Base-by-base conservation (phyloP, 2,113 vertebrate genomes). In the Gambusia affinis region DNA sequence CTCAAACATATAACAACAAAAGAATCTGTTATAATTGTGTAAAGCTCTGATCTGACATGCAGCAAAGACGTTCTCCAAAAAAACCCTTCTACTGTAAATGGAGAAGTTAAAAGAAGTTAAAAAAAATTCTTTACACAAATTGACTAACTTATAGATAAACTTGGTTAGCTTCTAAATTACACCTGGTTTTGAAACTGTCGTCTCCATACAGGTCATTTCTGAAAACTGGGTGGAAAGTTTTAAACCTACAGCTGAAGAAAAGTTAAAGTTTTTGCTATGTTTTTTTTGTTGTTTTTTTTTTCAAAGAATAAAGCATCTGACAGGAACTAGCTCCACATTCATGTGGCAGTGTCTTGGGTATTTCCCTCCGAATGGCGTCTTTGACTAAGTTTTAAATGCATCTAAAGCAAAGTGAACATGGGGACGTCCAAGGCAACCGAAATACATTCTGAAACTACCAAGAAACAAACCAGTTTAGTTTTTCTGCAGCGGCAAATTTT, bases 241-340 rank as follows among this genome's bases (percentile, higher is more conserved):
- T 8, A 27, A 65, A 39, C 10, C 4, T 2, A 12, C 24, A 65
- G 64, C n/a, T 65, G n/a, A 37, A 39, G 63, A 35, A 64, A 14
- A 63, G 29, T 8, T 10, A 11, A 30, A 15, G 8, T 12, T 44
- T 37, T 12, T 64, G 35, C 62, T 64, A 19, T 31, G 24, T 47
- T 44, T 44, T 33, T 33, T 33, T 31, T 31, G 1, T 33, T 33
- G 8, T 35, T 35, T 35, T 35, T 35, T 35, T 35, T 35, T 35
- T 33, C 17, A 17, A 60, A 72, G 12, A 80, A 60, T 68, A 75
- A 35, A 60, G 64, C 12, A n/a, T 62, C 31, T 67, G 64, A 57
- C 44, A 47, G 44, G 19, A 47, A 47, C 4, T 47, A 47, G 14
- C 19, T 15, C 15, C 44, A 47, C 4, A 17, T 47, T 15, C 15